phyloP scores from a whole-genome alignment of 2,113 vertebrate species.

The Tylochromis polylepis region DNA sequence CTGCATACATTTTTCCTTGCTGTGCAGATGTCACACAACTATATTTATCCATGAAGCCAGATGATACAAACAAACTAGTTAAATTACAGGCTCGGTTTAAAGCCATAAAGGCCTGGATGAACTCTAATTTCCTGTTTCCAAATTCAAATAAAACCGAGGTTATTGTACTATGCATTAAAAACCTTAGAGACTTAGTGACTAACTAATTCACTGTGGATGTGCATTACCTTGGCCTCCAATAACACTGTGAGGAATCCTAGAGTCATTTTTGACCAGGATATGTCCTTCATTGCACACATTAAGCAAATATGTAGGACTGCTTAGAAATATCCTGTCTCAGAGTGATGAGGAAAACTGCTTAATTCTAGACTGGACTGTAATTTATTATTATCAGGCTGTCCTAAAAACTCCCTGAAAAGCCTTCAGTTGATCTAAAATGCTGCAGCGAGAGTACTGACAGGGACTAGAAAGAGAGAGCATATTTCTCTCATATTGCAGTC shows the following conservation, averaged over 20 bases:
- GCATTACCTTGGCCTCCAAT: neutral
- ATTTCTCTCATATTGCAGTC: neutral
- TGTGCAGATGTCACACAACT: neutral
- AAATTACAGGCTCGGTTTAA: neutral
- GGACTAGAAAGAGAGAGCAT: neutral
- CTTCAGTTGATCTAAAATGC: neutral
- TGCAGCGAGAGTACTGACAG: neutral
- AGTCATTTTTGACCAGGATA: neutral
- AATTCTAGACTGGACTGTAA: neutral
- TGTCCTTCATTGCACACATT: neutral
- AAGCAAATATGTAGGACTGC: neutral
- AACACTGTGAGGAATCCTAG: neutral
- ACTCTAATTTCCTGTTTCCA: neutral
- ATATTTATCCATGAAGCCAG: neutral
- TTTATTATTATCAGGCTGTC: neutral
- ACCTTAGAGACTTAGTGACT: neutral
- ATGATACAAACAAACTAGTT: neutral
- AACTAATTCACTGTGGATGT: neutral
- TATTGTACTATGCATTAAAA: neutral
- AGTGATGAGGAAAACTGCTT: neutral
- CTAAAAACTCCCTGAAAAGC: neutral
- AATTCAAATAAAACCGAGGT: neutral
- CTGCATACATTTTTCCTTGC: neutral
- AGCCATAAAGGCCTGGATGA: neutral
- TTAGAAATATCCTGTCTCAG: neutral